Base-by-base conservation (phyloP, 2,797 vertebrate genomes). In the Euthynnus affinis region DNA sequence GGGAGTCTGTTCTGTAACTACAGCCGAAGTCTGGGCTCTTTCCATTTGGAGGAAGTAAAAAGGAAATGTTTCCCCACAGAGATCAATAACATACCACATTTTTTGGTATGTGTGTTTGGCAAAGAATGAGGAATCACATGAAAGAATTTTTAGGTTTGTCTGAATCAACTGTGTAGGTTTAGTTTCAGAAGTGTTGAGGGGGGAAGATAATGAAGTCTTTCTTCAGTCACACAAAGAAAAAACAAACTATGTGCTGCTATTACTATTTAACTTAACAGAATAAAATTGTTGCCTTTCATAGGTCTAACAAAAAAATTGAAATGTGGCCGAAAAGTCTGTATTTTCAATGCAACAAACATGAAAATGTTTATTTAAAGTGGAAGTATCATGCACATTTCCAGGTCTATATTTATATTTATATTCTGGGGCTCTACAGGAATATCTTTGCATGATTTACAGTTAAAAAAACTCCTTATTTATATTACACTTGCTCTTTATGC, bases 101-200 rank as follows among this genome's bases (percentile, higher is more conserved):
- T 42, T 57, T 14, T 53, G 37, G 55, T 18, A 22, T 53, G 20
- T 72, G 55, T 57, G 60, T 60, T 69, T 83, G 68, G 67, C 68
- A 56, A 46, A 3, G 9, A 52, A 40, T 44, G 44, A 57, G 60
- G 51, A 51, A 69, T 66, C 55, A 59, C 27, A 53, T 71, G 14
- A 68, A 56, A 37, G 14, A 22, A 22, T 48, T 68, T 56, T 49
- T 37, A 55, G 37, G 17, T 63, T 71, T 29, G 48, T 46, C 13
- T 65, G 44, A 71, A 20, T 58, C 3, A 15, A 14, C 5, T n/a
- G n/a, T 14, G 20, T 29, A 29, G 52, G 46, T 67, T 32, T 17
- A n/a, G 68, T 27, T 56, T 49, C 15, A 27, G 27, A 15, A 49
- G 17, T 37, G 17, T 37, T 4, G 15, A 46, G 17, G 44, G 34